Conservation (phyloP, 2,888 invertebrate species). For the Slavum lentiscoides region DNA sequence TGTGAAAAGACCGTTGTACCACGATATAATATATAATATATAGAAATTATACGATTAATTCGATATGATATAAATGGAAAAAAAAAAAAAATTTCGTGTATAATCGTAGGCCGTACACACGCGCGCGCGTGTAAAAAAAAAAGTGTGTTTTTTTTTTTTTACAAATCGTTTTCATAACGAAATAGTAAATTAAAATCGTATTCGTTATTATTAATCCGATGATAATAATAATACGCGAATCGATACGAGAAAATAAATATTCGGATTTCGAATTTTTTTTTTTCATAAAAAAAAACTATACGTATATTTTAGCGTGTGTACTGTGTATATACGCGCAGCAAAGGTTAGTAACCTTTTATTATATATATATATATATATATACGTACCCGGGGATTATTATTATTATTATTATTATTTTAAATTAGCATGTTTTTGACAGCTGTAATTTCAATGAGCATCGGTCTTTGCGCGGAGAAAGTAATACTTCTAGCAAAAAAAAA, state of each 20-base stretch:
- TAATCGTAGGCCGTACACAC: no score
- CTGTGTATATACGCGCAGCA: background rate
- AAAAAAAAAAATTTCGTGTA: no score
- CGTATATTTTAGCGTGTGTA: background rate
- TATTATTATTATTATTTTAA: slow-evolving; percentile 21
- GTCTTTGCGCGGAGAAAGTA: slow-evolving; percentile 49
- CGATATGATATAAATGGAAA: no score
- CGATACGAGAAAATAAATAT: background rate
- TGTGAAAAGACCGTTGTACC: no score
- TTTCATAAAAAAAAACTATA: background rate
- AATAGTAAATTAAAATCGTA: no score
- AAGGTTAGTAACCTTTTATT: slow-evolving; percentile 32
- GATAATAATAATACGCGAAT: background rate
- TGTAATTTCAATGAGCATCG: slow-evolving; percentile 30
- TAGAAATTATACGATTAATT: no score
- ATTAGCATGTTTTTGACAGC: slow-evolving; percentile 51
- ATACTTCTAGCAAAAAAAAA: slow-evolving; percentile 25
- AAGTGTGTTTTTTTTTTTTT: no score
- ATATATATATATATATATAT: no score
- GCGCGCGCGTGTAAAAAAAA: no score
- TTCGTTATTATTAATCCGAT: no score
- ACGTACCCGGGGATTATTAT: background rate
- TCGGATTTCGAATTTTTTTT: background rate
- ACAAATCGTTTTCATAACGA: no score
- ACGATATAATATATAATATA: no score